Conservation (phyloP, 2,888 invertebrate genomes). For the Poecilobothrus nobilitatus region DNA sequence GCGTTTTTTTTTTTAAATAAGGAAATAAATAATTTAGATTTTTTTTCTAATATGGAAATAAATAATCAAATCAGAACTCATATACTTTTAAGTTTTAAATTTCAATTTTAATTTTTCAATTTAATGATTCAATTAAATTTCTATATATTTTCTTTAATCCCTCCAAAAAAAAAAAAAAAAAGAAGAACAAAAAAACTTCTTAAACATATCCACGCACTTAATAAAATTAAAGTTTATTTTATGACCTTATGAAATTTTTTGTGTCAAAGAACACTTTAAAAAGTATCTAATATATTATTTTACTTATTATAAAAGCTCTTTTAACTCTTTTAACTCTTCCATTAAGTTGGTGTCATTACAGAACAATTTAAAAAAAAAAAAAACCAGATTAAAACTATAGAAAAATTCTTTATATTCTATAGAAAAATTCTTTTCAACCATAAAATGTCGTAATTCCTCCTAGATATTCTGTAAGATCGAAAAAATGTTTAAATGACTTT, state of each 20-base stretch:
- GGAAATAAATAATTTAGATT: too few relatives aligned
- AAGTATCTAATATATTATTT: background rate
- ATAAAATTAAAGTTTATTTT: background rate
- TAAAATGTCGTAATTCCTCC: too few relatives aligned
- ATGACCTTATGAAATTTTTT: background rate
- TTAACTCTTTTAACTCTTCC: too few relatives aligned
- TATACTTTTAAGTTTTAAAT: background rate
- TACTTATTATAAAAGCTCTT: background rate
- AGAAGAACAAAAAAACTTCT: background rate
- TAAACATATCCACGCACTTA: background rate
- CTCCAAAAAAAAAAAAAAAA: too few relatives aligned
- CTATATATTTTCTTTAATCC: background rate
- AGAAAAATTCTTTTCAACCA: too few relatives aligned
- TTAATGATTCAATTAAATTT: background rate
- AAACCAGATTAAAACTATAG: too few relatives aligned
- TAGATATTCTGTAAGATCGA: too few relatives aligned
- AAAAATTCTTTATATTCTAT: too few relatives aligned
- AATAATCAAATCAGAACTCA: background rate
- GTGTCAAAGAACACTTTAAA: background rate
- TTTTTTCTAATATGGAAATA: background rate
- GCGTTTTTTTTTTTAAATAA: too few relatives aligned
- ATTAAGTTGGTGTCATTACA: background rate
- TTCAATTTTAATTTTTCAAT: background rate
- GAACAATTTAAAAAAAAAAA: background rate
- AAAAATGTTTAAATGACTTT: too few relatives aligned